phyloP scores from a whole-genome alignment of 2,888 invertebrate genomes.

The Apamea anceps region DNA sequence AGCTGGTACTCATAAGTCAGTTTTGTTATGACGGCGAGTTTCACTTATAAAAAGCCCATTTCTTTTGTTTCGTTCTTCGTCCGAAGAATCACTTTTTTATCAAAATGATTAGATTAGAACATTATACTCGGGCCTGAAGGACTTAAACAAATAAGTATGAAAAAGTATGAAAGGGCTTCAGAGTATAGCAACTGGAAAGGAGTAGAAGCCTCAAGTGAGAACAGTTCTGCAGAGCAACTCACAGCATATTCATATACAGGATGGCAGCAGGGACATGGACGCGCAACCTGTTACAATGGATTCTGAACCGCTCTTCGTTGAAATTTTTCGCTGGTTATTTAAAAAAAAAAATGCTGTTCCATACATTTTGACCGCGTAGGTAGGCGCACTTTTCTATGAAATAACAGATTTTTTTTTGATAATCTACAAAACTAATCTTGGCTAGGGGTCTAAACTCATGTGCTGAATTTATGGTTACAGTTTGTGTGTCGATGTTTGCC shows the following conservation, averaged over 20 bases:
- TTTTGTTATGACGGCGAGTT: constrained; percentile 59
- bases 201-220: not conserved
- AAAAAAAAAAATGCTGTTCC: no score
- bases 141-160: not conserved
- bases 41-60: constrained; percentile 29
- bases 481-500: not conserved
- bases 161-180: no score
- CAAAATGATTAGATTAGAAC: not conserved
- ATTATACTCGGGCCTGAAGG: not conserved
- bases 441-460: no score
- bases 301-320: no score
- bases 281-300: no score
- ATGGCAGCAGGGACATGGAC: no score
- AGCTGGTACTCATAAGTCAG: constrained; percentile 63
- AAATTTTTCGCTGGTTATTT: no score
- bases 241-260: not conserved
- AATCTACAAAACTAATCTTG: no score
- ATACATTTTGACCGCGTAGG: no score
- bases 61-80: constrained; percentile 9
- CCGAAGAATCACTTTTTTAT: not conserved
- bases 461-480: no score
- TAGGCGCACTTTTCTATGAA: no score
- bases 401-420: no score
- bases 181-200: not conserved
- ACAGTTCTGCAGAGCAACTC: not conserved